phyloP scores from a whole-genome alignment of 2,113 vertebrate species.

The Anguilla japonica region DNA sequence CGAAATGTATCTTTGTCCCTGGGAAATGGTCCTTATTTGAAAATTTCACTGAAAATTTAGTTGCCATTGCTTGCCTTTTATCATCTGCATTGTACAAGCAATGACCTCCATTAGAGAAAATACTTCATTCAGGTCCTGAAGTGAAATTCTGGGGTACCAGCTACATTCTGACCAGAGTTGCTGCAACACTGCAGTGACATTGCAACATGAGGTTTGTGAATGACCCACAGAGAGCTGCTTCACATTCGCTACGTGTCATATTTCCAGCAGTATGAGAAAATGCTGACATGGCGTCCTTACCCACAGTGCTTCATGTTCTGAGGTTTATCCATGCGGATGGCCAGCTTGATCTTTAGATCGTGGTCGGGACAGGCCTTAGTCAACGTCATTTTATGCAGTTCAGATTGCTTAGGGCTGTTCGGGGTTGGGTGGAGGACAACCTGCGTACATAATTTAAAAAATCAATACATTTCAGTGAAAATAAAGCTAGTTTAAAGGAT shows the following conservation, averaged over 20 bases:
- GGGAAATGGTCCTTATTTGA: too few species aligned
- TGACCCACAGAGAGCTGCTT: neutral
- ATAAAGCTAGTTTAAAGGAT: neutral
- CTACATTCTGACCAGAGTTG: neutral
- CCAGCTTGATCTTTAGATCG: slow-evolving; percentile 96
- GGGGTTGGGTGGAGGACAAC: slow-evolving; percentile 97
- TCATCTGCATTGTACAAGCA: too few species aligned
- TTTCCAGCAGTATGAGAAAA: neutral
- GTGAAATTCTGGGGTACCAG: neutral
- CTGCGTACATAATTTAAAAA: slow-evolving; percentile 58
- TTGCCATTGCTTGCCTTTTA: too few species aligned
- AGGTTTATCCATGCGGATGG: slow-evolving; percentile 97
- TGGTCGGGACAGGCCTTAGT: slow-evolving; percentile 98
- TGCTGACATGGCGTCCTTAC: slow-evolving; percentile 64
- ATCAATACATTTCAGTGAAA: neutral
- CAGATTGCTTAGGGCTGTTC: slow-evolving; percentile 95
- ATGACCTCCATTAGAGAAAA: too few species aligned
- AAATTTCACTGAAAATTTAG: too few species aligned
- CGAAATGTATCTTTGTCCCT: too few species aligned
- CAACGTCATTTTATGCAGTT: slow-evolving; percentile 97
- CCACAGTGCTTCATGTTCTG: slow-evolving; percentile 99
- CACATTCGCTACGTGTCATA: neutral
- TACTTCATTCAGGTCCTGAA: too few species aligned
- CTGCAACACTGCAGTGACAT: neutral
- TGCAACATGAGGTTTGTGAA: neutral